These are phyloP conservation scores for Hafferia zeledoni DNA, from an alignment of 2,797 vertebrate genomes.

Conservation along the genomic window DNA sequence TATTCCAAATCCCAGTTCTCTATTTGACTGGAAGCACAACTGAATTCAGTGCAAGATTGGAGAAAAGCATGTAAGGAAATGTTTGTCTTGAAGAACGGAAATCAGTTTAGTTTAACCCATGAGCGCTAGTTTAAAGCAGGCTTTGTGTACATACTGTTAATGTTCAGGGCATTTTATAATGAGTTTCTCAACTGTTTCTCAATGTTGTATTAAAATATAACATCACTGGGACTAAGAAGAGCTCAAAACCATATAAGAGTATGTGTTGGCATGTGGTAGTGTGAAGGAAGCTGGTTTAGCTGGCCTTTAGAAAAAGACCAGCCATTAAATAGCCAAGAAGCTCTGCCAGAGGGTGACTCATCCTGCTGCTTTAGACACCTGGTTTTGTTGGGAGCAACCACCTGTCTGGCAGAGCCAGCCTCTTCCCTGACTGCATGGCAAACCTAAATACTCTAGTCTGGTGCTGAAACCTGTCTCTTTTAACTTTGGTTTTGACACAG, in stretches of 20 bases:
- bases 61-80: neutral
- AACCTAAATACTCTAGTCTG: neutral
- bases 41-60: neutral
- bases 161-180: neutral
- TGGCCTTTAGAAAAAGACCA: neutral
- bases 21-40: neutral
- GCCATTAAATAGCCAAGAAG: neutral
- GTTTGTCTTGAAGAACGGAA: neutral
- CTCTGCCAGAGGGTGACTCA: constrained; percentile 10
- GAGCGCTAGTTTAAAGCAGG: neutral
- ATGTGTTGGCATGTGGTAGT: neutral
- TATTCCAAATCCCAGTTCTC: neutral
- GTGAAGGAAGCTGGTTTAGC: constrained; percentile 30
- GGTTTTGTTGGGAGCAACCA: neutral
- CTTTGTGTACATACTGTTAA: neutral
- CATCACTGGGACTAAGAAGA: neutral
- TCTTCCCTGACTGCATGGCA: neutral
- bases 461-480: neutral
- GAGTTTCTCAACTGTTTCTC: neutral
- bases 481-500: neutral
- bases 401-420: neutral
- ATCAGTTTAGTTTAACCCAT: neutral
- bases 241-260: neutral
- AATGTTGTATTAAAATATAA: neutral
- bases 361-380: neutral